These are phyloP conservation scores for Lepus townsendii DNA, from an alignment of 2,797 vertebrate species.

Conservation along the genomic window DNA sequence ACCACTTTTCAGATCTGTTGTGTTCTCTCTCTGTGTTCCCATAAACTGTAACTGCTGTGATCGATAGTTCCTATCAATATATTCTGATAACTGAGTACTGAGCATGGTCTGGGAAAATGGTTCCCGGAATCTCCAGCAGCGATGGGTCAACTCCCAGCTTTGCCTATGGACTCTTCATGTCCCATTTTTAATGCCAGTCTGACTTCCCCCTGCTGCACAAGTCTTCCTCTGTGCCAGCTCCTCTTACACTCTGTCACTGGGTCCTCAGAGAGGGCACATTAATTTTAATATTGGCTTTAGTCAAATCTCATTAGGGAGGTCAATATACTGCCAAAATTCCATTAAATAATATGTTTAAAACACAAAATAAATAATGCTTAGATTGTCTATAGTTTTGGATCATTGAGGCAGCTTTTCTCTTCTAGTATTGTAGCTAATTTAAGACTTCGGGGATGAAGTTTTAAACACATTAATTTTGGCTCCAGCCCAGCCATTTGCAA, in stretches of 20 bases:
- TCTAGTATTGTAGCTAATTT: constrained; percentile 66
- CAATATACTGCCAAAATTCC: constrained; percentile 65
- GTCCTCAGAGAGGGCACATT: constrained; percentile 59
- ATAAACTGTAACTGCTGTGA: constrained; percentile 9
- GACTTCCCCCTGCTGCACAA: background rate
- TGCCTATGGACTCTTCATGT: background rate
- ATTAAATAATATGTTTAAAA: constrained; percentile 76
- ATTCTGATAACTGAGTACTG: constrained; percentile 29
- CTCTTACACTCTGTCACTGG: constrained; percentile 47
- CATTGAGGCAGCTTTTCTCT: constrained; percentile 56
- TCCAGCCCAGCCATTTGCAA: constrained; percentile 76
- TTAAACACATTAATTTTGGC: constrained; percentile 75
- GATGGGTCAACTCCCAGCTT: constrained; percentile 29
- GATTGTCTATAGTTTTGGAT: constrained; percentile 64
- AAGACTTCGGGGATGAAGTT: constrained; percentile 66
- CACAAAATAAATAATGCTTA: constrained; percentile 69
- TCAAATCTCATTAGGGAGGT: constrained; percentile 76
- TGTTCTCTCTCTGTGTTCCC: constrained; percentile 16
- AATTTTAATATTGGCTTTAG: constrained; percentile 77
- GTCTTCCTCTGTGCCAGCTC: constrained; percentile 33
- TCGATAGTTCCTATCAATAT: constrained; percentile 41
- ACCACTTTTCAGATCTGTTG: background rate
- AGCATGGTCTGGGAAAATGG: constrained; percentile 14
- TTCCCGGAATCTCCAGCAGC: constrained; percentile 15
- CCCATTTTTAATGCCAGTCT: constrained; percentile 26